Percentiles rank a stretch among this genome's conserved stretches.
phyloP scores from a whole-genome alignment of 2,888 invertebrate species.

The Taenaris catops region DNA sequence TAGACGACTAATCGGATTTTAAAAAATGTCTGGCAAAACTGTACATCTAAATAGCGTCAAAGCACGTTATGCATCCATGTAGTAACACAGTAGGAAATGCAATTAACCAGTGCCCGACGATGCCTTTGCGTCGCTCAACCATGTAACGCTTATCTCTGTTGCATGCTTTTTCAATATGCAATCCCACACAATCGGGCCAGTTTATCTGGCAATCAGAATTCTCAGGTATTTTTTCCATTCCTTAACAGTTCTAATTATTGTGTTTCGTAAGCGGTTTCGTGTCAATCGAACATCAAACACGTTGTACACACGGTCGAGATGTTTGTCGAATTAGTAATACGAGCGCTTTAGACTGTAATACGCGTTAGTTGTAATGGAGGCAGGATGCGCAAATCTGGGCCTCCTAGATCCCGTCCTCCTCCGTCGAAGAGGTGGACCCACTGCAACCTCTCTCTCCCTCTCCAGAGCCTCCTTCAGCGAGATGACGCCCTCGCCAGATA shows the following conservation, averaged over 20 bases:
- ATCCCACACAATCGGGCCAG: constrained; percentile 67
- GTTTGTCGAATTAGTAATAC: constrained; percentile 16
- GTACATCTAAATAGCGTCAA: constrained; percentile 21
- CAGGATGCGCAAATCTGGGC: no score
- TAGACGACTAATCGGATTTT: constrained; percentile 16
- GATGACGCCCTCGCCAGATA: no score
- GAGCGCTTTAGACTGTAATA: constrained; percentile 5
- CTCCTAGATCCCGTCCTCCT: no score
- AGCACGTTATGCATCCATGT: constrained; percentile 42
- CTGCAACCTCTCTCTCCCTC: no score
- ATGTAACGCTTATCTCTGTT: constrained; percentile 76
- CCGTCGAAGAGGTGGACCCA: no score
- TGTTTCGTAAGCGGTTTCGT: constrained; percentile 69
- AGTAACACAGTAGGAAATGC: constrained; percentile 74
- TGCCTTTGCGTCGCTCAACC: constrained; percentile 66
- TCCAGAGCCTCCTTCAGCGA: no score
- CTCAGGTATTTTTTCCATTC: constrained; percentile 72
- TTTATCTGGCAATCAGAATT: constrained; percentile 73
- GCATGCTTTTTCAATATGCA: constrained; percentile 79
- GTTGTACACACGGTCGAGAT: constrained; percentile 28
- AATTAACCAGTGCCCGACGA: constrained; percentile 64
- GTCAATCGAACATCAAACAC: constrained; percentile 55
- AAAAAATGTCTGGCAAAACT: constrained; percentile 19
- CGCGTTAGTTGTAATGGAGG: constrained; percentile 17
- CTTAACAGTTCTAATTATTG: constrained; percentile 69